These are phyloP conservation scores for Megathymus violae DNA, from an alignment of 1,140 invertebrate genomes.

Conservation along the genomic window DNA sequence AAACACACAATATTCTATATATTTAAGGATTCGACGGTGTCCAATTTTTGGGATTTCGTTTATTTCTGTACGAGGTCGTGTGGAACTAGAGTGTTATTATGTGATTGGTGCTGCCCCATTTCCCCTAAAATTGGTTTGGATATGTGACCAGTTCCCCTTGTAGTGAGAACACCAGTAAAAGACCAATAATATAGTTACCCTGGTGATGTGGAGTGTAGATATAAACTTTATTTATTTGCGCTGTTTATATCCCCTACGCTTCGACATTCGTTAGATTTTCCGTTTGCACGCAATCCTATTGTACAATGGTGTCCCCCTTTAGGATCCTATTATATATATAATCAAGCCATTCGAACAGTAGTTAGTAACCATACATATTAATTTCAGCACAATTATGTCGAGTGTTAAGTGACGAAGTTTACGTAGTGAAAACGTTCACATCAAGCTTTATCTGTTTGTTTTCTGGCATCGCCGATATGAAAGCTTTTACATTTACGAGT, in stretches of 20 bases:
- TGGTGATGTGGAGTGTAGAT: conserved; percentile 59
- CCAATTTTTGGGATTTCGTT: conserved; percentile 5
- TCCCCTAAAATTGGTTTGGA: conserved; percentile 67
- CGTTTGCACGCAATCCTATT: conserved; percentile 57
- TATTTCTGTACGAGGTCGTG: conserved; percentile 70
- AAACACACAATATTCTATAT: no score
- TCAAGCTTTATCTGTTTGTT: conserved; percentile 84
- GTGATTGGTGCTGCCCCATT: conserved; percentile 83
- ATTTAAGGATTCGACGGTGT: no score
- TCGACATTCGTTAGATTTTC: conserved; percentile 42
- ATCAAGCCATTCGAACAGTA: conserved; percentile 30
- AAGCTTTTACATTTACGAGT: conserved; percentile 61
- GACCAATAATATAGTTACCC: conserved; percentile 56
- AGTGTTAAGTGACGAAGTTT: conserved; percentile 42
- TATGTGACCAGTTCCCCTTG: conserved; percentile 63
- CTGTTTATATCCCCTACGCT: conserved; percentile 56
- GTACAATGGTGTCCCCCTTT: conserved; percentile 40
- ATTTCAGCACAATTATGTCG: conserved; percentile 48
- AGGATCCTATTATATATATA: conserved; percentile 29
- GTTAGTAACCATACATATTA: conserved; percentile 41
- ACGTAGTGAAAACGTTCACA: conserved; percentile 52
- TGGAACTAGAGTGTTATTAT: conserved; percentile 67
- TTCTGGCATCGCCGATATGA: conserved; percentile 82
- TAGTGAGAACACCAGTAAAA: conserved; percentile 59
- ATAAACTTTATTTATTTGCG: conserved; percentile 58